Conservation (phyloP, 2,888 invertebrate genomes). For the Boloria euphrosyne region DNA sequence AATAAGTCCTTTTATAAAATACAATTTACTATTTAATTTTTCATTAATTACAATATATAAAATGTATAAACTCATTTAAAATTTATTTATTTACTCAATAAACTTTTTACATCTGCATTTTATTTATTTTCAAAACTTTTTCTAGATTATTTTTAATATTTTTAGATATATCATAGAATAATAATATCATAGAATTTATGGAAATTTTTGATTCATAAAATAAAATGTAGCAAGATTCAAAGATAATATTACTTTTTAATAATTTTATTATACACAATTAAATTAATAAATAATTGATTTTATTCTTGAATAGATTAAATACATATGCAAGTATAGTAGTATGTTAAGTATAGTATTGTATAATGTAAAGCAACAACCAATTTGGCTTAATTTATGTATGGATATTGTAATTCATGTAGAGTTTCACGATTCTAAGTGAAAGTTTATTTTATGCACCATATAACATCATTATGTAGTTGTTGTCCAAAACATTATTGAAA, state of each 20-base stretch:
- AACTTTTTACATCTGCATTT: not conserved
- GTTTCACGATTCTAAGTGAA: slow-evolving; percentile 11
- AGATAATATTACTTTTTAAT: too few species aligned
- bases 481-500: not conserved
- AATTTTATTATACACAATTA: too few species aligned
- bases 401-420: slow-evolving; percentile 7
- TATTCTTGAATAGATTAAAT: too few species aligned
- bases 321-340: not conserved
- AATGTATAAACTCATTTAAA: not conserved
- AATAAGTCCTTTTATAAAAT: not conserved
- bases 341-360: not conserved
- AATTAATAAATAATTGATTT: too few species aligned
- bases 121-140: too few species aligned
- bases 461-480: slow-evolving; percentile 5
- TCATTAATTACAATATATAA: too few species aligned
- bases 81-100: slow-evolving; percentile 18
- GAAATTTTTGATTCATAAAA: too few species aligned
- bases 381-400: slow-evolving; percentile 16
- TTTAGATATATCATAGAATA: too few species aligned
- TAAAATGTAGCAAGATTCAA: too few species aligned
- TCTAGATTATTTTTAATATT: too few species aligned
- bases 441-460: slow-evolving; percentile 19
- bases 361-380: not conserved
- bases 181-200: too few species aligned
- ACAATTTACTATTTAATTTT: too few species aligned